Evolutionary conservation across 2,888 invertebrate species (phyloP), one percentile per base, ranked within the genome.

Genomic region (Orchestes rusci): DNA sequence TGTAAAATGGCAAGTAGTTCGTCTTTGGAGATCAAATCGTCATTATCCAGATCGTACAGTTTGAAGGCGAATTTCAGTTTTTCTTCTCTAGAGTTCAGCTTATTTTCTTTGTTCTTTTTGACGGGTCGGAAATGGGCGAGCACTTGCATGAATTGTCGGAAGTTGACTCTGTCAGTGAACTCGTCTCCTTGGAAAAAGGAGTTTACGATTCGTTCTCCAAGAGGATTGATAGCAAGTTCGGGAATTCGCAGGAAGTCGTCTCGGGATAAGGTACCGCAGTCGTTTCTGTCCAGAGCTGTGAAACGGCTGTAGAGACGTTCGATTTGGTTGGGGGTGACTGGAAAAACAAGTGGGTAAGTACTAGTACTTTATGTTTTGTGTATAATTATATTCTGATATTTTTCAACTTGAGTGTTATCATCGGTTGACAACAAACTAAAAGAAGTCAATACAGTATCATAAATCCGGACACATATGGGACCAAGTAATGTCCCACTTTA

Each of bases 31-130:
- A 97, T 95, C 63, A 86, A 82, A 59, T 94, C 92, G 71, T 99
- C 97, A 66, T 92, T 93, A 69, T 99, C 97, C 68, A 99, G 73
- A 69, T 99, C 99, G 65, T 99, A 99, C 92, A 99, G 95, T 67
- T 94, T 94, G 69, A 99, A 99, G 4, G 99, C 97, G 79, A 97
- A 99, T 74, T 84, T 83, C 18, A 99, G 70, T 69, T 99, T 99
- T 63, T 95, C 92, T 63, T 93, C 91, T 49, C 96, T 74, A 30
- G 86, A 91, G 66, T 99, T 99, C 17, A 95, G 71, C 59, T 83
- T 86, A 61, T 92, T 93, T 52, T 88, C 89, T 56, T 89, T 85
- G 55, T 84, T 84, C 62, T 85, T 88, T 62, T 91, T 89, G 40
- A 95, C 86, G 1, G 97, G 97, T 47, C 97, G 79, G 67, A 99